Conservation (phyloP, 2,797 vertebrate species). For the Sebastes aleutianus region DNA sequence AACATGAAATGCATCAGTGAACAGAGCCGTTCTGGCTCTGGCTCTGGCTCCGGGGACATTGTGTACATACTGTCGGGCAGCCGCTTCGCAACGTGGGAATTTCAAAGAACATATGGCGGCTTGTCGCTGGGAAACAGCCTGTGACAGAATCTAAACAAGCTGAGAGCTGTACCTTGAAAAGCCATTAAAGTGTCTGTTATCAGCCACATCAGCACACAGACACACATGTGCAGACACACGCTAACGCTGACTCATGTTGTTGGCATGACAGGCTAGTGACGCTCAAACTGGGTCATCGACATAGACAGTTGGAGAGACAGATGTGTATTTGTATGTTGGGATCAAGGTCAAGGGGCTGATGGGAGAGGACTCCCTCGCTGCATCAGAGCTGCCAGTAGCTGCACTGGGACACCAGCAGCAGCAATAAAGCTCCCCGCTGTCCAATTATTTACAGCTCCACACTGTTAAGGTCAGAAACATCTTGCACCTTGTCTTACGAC, state of each 20-base stretch:
- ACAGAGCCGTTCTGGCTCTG: constrained; percentile 47
- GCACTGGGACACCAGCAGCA: constrained; percentile 18
- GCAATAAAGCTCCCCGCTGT: constrained; percentile 35
- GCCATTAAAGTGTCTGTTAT: constrained; percentile 45
- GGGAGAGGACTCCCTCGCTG: constrained; percentile 1
- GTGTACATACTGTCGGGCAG: constrained; percentile 65
- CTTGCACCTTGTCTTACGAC: neutral
- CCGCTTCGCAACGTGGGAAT: constrained; percentile 61
- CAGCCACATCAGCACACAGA: constrained; percentile 29
- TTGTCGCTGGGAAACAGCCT: constrained; percentile 65
- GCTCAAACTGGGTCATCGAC: constrained; percentile 37
- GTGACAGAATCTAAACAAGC: constrained; percentile 60
- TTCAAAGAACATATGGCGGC: constrained; percentile 72
- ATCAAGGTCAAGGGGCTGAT: neutral
- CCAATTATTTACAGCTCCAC: constrained; percentile 55
- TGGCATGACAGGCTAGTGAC: constrained; percentile 10
- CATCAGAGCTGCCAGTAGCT: constrained; percentile 28
- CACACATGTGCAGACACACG: constrained; percentile 33
- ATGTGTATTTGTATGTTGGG: neutral
- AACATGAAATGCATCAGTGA: constrained; percentile 63
- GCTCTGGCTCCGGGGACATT: constrained; percentile 49
- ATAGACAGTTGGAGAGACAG: constrained; percentile 21
- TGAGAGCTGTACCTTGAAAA: constrained; percentile 45
- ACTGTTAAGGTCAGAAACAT: constrained; percentile 36
- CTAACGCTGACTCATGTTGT: constrained; percentile 40